Evolutionary conservation across 1,140 invertebrate species (phyloP).

Genomic region (Drosophila rufa): DNA sequence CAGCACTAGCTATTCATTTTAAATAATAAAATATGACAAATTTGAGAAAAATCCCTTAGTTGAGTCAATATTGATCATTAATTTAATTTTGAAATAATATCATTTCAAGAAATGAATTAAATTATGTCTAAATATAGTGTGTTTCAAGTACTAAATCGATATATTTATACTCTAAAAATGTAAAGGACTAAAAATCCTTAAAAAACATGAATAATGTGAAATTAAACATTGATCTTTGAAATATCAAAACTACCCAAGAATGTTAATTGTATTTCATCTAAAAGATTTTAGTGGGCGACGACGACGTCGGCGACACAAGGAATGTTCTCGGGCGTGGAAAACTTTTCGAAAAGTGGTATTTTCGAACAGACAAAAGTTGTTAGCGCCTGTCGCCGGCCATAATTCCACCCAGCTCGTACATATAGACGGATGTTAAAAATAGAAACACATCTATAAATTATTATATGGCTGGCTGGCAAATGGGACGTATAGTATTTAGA

Average conservation of each 20-base stretch:
- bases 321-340: constrained; percentile 61
- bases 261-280: constrained; percentile 13
- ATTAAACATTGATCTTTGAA: neutral
- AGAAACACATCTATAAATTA: constrained; percentile 48
- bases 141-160: neutral
- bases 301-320: constrained; percentile 39
- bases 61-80: neutral
- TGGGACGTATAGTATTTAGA: constrained; percentile 19
- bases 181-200: neutral
- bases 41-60: no score
- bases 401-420: constrained; percentile 42
- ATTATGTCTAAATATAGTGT: neutral
- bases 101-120: no score
- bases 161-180: neutral
- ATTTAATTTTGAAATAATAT: no score
- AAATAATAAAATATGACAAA: no score
- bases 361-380: constrained; percentile 45
- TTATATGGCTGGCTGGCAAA: constrained; percentile 29
- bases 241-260: neutral
- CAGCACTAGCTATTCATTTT: no score
- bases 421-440: constrained; percentile 53
- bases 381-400: constrained; percentile 76
- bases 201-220: neutral
- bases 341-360: constrained; percentile 61
- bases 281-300: constrained; percentile 29